phyloP scores from a whole-genome alignment of 2,888 invertebrate genomes.

The Lithophane socia region DNA sequence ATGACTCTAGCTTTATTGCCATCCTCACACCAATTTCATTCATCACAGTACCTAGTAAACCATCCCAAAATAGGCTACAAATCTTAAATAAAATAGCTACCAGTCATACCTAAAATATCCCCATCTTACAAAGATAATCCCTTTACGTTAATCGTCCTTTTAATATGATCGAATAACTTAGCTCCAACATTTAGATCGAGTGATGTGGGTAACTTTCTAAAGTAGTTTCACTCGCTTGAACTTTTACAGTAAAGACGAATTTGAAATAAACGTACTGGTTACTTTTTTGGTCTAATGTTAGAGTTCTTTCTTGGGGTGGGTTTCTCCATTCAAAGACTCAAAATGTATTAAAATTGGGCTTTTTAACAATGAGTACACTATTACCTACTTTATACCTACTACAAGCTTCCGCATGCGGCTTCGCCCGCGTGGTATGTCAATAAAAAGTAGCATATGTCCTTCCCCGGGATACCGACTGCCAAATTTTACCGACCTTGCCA shows the following conservation, averaged over 20 bases:
- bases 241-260: conserved; percentile 2
- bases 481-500: too few relatives aligned
- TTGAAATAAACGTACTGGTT: neutral
- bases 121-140: conserved; percentile 21
- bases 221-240: conserved; percentile 13
- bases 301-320: neutral
- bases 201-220: conserved; percentile 22
- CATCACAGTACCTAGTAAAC: neutral
- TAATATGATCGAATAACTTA: conserved; percentile 39
- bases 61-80: neutral
- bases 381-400: too few relatives aligned
- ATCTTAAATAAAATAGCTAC: neutral
- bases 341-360: neutral
- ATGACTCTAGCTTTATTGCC: neutral
- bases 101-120: conserved; percentile 7
- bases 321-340: neutral
- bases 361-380: neutral
- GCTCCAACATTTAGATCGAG: conserved; percentile 14
- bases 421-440: too few relatives aligned
- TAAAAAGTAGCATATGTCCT: too few relatives aligned
- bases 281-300: neutral
- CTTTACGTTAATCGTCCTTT: conserved; percentile 33
- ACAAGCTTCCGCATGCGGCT: too few relatives aligned
- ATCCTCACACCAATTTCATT: neutral
- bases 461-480: too few relatives aligned